Base-by-base conservation (phyloP, 1,140 invertebrate species). In the Cydia strobilella region DNA sequence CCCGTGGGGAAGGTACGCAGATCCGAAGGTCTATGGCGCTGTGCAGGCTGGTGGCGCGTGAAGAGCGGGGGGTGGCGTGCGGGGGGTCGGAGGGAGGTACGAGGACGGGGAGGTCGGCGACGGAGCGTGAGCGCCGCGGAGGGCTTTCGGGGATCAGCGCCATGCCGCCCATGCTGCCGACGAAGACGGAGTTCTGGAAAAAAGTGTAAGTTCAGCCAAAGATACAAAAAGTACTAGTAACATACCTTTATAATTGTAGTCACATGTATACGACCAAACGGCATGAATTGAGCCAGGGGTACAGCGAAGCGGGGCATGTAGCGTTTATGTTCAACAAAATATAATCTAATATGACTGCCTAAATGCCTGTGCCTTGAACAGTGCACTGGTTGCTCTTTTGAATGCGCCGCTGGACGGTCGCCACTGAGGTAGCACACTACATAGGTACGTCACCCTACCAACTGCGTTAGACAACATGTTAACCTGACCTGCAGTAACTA, bases 171-270 rank as follows among this genome's bases (percentile, higher is more conserved):
- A 96, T 94, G 77, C 95, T 94, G 7, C 96, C 96, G 1, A 97
- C 96, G 88, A 98, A 97, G 5, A 97, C 97, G 1, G 97, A 97
- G 89, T 97, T 97, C 88, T 97, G 95, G 27, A 87, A 89, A 65
- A 74, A 80, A 66, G 39, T 15, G 18, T 35, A 23, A 7, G 13
- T 73, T 72, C 42, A 18, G 54, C 1, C 12, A 51, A n/a, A 18
- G 6, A 18, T 51, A 0, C 3, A n/a, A 51, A 18, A 18, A 7
- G 1, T 13, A 13, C 15, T n/a, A 5, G n/a, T 18, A n/a, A 18
- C 6, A 51, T 51, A 18, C 4, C 1, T 12, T 31, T 39, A 39
- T 39, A 39, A 39, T 39, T 9, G 35, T 10, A 39, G 35, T 39
- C 35, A 31, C 31, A 6, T 4, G 31, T 31, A 5, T 31, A 5